A percentile compares a stretch with the other conserved stretches of the same genome.
Conservation (phyloP, 1,140 invertebrate species). For the Tetragonula clypearis region DNA sequence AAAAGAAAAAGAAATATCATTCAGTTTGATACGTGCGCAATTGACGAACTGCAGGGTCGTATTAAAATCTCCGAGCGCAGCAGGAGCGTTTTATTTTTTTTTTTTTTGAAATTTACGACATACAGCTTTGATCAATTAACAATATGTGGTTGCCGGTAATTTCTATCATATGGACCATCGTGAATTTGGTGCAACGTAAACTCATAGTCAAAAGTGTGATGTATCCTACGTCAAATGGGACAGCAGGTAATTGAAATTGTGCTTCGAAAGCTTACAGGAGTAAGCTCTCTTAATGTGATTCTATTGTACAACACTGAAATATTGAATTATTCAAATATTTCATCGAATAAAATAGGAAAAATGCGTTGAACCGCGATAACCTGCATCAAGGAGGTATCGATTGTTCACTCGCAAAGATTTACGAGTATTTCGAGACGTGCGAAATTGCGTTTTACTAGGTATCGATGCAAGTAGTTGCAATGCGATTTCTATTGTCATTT, state of each 20-base stretch:
- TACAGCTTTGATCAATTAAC: neutral
- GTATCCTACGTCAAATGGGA: constrained; percentile 1
- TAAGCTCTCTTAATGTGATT: too few species aligned
- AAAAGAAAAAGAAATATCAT: neutral
- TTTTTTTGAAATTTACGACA: neutral
- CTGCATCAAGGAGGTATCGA: constrained; percentile 17
- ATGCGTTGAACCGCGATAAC: neutral
- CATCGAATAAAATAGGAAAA: neutral
- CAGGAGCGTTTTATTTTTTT: neutral
- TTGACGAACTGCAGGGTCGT: neutral
- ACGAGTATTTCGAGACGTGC: constrained; percentile 37
- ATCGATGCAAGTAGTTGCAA: constrained; percentile 40
- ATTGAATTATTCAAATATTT: neutral
- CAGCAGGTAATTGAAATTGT: constrained; percentile 30
- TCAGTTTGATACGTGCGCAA: neutral
- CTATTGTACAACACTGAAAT: neutral
- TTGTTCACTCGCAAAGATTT: constrained; percentile 36
- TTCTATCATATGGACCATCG: constrained; percentile 62
- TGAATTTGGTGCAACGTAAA: constrained; percentile 63
- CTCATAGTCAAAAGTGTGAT: constrained; percentile 18
- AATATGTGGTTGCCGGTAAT: constrained; percentile 65
- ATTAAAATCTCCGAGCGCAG: too few species aligned
- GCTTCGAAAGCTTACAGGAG: neutral
- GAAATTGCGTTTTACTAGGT: constrained; percentile 49
- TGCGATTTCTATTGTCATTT: constrained; percentile 59